A percentile compares a stretch with the other conserved stretches of the same genome.
phyloP scores from a whole-genome alignment of 2,888 invertebrate species.

The Pyrocoelia pectoralis region DNA sequence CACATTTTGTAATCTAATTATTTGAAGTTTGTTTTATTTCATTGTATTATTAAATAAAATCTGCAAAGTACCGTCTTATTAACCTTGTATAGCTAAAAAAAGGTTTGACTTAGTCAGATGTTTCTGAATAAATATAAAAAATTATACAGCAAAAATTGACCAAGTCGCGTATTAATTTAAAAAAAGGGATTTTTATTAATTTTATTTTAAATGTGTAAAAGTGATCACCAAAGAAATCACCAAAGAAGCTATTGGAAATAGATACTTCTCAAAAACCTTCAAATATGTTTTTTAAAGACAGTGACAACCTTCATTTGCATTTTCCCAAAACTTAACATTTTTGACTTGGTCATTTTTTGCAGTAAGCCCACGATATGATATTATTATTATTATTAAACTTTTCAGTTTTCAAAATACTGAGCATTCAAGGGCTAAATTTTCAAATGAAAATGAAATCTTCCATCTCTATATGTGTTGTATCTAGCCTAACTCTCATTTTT shows the following conservation, averaged over 20 bases:
- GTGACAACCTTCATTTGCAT: conserved; percentile 7
- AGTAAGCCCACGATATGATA: no score
- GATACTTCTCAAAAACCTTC: no score
- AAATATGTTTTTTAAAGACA: background rate
- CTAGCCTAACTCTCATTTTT: no score
- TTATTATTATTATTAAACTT: no score
- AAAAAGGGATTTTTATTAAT: no score
- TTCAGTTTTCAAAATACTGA: no score
- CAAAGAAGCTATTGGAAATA: background rate
- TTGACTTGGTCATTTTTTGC: conserved; percentile 15
- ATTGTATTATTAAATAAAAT: background rate
- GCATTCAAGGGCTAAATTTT: no score
- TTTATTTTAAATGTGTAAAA: background rate
- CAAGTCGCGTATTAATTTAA: no score
- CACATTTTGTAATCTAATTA: no score
- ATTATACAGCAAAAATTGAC: conserved; percentile 9
- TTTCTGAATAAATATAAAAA: conserved; percentile 6
- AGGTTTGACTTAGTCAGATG: conserved; percentile 4
- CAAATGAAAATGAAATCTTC: no score
- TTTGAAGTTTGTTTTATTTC: no score
- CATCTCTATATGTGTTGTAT: no score
- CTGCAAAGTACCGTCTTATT: background rate
- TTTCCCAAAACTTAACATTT: conserved; percentile 10
- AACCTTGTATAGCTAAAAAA: conserved; percentile 3
- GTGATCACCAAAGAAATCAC: background rate